Base-by-base conservation (phyloP, 2,888 invertebrate species). In the Dicranocentrus wangi region DNA sequence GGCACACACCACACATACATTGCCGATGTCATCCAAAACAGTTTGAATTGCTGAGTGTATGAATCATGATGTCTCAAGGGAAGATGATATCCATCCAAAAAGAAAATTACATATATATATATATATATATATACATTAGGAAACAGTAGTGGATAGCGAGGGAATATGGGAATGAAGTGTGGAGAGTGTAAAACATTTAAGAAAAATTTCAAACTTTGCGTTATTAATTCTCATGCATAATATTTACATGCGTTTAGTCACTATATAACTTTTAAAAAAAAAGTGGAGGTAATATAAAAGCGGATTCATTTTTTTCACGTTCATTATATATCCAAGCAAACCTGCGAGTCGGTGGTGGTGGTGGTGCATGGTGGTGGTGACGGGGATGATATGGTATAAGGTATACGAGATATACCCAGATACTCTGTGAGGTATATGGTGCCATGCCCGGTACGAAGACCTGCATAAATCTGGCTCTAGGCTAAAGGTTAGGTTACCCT, bases 161-260 rank as follows among this genome's bases (percentile, higher is more conserved):
- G 8, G 10, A 58, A 58, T 8, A 21, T n/a, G n/a, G n/a, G n/a
- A n/a, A n/a, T n/a, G n/a, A n/a, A n/a, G n/a, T n/a, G 21, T 21
- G 25, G 25, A 8, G 28, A 10, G 17, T 25, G 17, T 27, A 28
- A 61, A 19, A 61, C 5, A n/a, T 61, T 10, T 28, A 61, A 61
- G 10, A 61, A 61, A 25, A 61, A 28, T 8, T 60, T 60, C 21
- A 13, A 15, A 61, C 47, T 58, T 70, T 70, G 58, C 58, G 43
- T 72, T 72, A 72, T 47, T 61, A 72, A 72, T 61, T 72, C 27
- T 27, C n/a, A 72, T 61, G 42, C 61, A 72, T 61, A 71, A 72
- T 58, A 70, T 70, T 58, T 70, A 58, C 42, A 28, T 60, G 7
- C 55, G 15, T 47, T 47, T 53, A 53, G 23, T 21, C 17, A 53